A percentile compares a stretch with the other conserved stretches of the same genome.
Conservation (phyloP, 1,140 invertebrate genomes). For the Nephila pilipes region DNA sequence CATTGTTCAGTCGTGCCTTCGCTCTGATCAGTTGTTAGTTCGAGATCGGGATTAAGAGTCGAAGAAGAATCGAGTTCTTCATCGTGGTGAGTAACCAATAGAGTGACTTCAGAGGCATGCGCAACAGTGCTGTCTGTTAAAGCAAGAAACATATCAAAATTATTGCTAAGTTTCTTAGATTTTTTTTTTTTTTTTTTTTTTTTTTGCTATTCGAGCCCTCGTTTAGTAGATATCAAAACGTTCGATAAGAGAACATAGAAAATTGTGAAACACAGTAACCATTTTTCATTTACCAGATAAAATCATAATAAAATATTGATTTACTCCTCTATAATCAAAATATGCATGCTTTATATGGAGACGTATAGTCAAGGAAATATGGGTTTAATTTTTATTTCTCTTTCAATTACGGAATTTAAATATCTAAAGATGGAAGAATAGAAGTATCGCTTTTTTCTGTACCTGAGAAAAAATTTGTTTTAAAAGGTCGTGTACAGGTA, state of each 20-base stretch:
- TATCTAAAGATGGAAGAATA: too few species aligned
- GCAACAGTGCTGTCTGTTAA: constrained; percentile 66
- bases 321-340: too few species aligned
- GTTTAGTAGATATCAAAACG: background rate
- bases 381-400: too few species aligned
- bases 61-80: constrained; percentile 28
- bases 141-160: constrained; percentile 40
- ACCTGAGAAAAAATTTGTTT: too few species aligned
- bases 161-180: background rate
- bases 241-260: background rate
- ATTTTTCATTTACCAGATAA: too few species aligned
- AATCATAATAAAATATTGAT: too few species aligned
- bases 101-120: constrained; percentile 50
- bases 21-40: constrained; percentile 62
- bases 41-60: constrained; percentile 67
- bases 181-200: background rate
- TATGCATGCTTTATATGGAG: too few species aligned
- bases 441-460: too few species aligned
- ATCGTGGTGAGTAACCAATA: background rate
- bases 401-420: too few species aligned
- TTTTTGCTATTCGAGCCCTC: constrained; percentile 59
- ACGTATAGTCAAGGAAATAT: too few species aligned
- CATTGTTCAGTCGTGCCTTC: constrained; percentile 73
- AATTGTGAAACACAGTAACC: too few species aligned
- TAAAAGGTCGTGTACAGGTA: too few species aligned